phyloP scores from a whole-genome alignment of 2,797 vertebrate genomes.

The Chiroxiphia lanceolata region DNA sequence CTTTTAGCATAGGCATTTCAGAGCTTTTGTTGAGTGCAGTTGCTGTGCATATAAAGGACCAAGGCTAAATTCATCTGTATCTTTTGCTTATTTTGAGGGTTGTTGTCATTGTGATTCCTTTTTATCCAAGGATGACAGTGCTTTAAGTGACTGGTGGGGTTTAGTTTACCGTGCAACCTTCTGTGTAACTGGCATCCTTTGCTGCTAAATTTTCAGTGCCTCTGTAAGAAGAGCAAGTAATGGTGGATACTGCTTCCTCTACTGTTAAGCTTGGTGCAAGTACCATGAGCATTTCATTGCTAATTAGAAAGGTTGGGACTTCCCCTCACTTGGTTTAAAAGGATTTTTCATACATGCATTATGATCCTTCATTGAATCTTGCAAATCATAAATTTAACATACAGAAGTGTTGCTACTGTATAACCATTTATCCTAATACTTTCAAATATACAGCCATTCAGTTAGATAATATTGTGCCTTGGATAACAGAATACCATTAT shows the following conservation, averaged over 20 bases:
- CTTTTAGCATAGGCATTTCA: not conserved
- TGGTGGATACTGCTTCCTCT: not conserved
- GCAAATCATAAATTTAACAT: not conserved
- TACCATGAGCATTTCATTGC: not conserved
- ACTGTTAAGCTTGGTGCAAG: not conserved
- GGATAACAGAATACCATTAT: not conserved
- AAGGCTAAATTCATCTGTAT: not conserved
- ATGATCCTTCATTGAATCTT: not conserved
- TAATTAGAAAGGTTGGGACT: not conserved
- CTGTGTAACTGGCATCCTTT: not conserved
- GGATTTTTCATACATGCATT: not conserved
- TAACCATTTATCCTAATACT: not conserved
- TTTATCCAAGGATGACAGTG: not conserved
- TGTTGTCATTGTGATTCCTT: not conserved
- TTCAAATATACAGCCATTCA: not conserved
- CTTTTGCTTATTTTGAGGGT: not conserved
- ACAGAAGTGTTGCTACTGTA: not conserved
- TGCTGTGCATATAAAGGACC: not conserved
- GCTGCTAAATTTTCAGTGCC: not conserved
- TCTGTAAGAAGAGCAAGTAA: not conserved
- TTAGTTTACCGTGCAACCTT: not conserved
- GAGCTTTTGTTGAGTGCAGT: not conserved
- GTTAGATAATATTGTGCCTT: not conserved
- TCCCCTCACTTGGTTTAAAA: not conserved
- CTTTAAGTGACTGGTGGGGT: not conserved